Evolutionary conservation across 1,140 invertebrate genomes (phyloP).

Genomic region (Scaptomyza hsui): DNA sequence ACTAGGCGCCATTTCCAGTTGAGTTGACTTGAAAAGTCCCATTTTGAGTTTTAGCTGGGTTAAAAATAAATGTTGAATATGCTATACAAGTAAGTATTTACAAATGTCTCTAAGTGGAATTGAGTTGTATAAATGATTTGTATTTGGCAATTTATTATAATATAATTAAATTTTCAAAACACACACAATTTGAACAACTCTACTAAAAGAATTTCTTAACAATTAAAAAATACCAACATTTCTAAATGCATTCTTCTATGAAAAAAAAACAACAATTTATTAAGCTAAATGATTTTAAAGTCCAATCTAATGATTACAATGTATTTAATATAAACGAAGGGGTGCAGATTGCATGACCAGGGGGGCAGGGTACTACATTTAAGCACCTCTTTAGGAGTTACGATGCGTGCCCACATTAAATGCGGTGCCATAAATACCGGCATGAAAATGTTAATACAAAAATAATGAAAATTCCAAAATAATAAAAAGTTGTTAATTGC

Average conservation of each 20-base stretch:
- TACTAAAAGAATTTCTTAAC: neutral
- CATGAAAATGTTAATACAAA: conserved; percentile 58
- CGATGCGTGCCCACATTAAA: conserved; percentile 23
- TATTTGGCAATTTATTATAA: too few relatives aligned
- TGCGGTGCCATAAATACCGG: conserved; percentile 39
- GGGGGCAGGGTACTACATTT: too few relatives aligned
- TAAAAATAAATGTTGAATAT: too few relatives aligned
- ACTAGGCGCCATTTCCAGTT: neutral
- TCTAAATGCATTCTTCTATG: too few relatives aligned
- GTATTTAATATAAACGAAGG: neutral
- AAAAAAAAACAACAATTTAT: neutral
- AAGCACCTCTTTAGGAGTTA: neutral
- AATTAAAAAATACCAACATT: neutral
- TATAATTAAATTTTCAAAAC: too few relatives aligned
- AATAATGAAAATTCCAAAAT: conserved; percentile 40
- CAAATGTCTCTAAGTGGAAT: too few relatives aligned
- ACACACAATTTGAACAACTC: neutral
- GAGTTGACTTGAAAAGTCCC: neutral
- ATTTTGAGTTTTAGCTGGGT: too few relatives aligned
- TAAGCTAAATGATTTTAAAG: too few relatives aligned
- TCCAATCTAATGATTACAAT: neutral
- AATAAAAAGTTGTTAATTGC: conserved; percentile 56
- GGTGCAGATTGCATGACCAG: neutral
- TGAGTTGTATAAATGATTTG: too few relatives aligned
- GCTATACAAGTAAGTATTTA: too few relatives aligned